A percentile compares a stretch with the other conserved stretches of the same genome.
Conservation (phyloP, 2,113 vertebrate genomes). For the Numida meleagris region DNA sequence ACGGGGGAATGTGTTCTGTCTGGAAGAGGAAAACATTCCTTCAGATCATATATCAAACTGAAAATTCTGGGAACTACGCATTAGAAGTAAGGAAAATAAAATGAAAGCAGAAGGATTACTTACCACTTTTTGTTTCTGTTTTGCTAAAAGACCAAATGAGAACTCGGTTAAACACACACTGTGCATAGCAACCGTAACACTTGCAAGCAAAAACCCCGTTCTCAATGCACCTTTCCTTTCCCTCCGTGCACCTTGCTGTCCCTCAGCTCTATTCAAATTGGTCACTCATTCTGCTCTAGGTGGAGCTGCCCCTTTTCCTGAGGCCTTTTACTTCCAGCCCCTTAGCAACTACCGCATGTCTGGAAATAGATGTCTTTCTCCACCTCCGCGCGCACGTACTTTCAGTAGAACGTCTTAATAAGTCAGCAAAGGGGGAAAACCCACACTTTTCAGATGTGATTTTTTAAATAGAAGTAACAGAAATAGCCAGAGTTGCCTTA, state of each 20-base stretch:
- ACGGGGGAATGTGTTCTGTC: slow-evolving; percentile 96
- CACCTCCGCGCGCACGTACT: neutral
- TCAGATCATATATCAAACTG: neutral
- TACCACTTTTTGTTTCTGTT: slow-evolving; percentile 99
- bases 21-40: slow-evolving; percentile 66
- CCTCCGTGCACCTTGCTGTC: neutral
- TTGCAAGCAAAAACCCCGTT: neutral
- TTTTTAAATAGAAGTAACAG: neutral
- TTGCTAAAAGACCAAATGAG: slow-evolving; percentile 86
- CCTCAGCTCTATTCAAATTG: neutral
- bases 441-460: fast-evolving
- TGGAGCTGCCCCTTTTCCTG: neutral
- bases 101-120: slow-evolving; percentile 72
- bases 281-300: neutral
- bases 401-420: neutral
- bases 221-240: neutral
- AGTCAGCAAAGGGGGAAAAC: neutral
- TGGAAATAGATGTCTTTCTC: neutral
- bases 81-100: neutral
- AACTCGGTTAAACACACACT: slow-evolving; percentile 67
- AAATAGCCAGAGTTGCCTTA: neutral
- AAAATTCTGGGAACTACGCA: neutral
- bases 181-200: neutral
- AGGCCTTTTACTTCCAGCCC: neutral
- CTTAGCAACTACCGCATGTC: neutral